Conservation (phyloP, 2,888 invertebrate species). For the Drosophila setosimentum region DNA sequence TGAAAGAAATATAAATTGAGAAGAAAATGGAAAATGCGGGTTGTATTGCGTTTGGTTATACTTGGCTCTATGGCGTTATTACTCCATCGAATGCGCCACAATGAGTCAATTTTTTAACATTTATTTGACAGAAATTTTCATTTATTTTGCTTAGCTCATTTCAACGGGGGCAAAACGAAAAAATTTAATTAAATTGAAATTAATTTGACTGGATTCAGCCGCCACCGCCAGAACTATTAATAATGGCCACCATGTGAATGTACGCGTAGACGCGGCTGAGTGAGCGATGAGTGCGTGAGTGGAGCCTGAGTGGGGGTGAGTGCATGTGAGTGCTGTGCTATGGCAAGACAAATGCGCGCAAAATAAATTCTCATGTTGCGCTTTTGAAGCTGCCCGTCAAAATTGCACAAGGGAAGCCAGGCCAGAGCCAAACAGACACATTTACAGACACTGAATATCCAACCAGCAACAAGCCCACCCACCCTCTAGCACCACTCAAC, state of each 20-base stretch:
- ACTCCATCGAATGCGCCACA: constrained; percentile 58
- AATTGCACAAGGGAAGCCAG: constrained; percentile 60
- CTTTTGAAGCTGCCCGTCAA: constrained; percentile 73
- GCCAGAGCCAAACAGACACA: constrained; percentile 14
- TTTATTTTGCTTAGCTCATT: constrained; percentile 68
- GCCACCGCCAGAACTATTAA: constrained; percentile 75
- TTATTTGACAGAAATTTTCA: constrained; percentile 80
- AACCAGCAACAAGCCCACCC: not conserved
- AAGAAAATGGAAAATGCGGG: not conserved
- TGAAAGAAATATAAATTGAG: not conserved
- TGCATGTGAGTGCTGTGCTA: constrained; percentile 44
- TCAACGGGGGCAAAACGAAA: constrained; percentile 21
- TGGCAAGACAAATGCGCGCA: constrained; percentile 73
- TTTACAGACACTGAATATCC: not conserved
- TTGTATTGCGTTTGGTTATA: constrained; percentile 12
- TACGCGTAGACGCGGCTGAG: constrained; percentile 21
- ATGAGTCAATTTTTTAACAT: constrained; percentile 82
- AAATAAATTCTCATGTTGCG: constrained; percentile 79
- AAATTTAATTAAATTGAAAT: constrained; percentile 81
- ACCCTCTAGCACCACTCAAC: constrained; percentile 1
- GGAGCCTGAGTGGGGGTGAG: constrained; percentile 24
- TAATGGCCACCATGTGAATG: constrained; percentile 57
- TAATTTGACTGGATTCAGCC: constrained; percentile 79
- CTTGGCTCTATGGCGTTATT: constrained; percentile 23
- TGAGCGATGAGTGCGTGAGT: constrained; percentile 28